Base-by-base conservation (phyloP, 2,888 invertebrate genomes). In the Drosophila testacea region DNA sequence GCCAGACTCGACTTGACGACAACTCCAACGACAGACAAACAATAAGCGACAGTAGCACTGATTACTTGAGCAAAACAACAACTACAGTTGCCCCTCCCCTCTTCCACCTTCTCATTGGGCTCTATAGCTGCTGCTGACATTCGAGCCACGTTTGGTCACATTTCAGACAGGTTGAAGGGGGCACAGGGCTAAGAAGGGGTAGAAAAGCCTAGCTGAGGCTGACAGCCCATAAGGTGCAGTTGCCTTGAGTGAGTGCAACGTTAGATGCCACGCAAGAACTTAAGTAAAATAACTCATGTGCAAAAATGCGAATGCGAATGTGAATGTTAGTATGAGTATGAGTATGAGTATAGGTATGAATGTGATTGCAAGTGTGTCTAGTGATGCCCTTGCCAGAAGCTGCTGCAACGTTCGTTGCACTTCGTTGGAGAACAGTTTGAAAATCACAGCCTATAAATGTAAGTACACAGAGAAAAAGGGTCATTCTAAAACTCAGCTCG, bases 281-380 rank as follows among this genome's bases (percentile, higher is more conserved):
- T 83, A 88, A 83, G 83, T 88, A 83, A 83, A 83, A 86, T 83
- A 83, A 88, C 83, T 83, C 83, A 83, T 83, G 83, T 83, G 89
- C 83, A 88, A 63, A 63, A 63, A 63, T 63, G 48, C 34, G 22
- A 32, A 38, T 65, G 48, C 16, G 69, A 65, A 59, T 78, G 61
- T 56, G 67, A 67, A 59, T 79, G 59, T 16, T 32, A 56, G 10
- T 61, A 32, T 27, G 56, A 34, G 57, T 70, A 28, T 41, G 39
- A 51, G 38, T 67, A 27, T 27, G 41, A 42, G 42, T 64, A 55
- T 65, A 36, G 38, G 11, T 51, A 11, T 9, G 10, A 42, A 34
- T 67, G 46, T 48, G 55, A 32, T 30, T 64, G 64, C 59, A 73
- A 72, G 70, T 85, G 66, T 72, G 80, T 75, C 72, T 71, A 75